These are phyloP conservation scores for Hemaris fuciformis DNA, from an alignment of 2,888 invertebrate genomes.

Conservation along the genomic window DNA sequence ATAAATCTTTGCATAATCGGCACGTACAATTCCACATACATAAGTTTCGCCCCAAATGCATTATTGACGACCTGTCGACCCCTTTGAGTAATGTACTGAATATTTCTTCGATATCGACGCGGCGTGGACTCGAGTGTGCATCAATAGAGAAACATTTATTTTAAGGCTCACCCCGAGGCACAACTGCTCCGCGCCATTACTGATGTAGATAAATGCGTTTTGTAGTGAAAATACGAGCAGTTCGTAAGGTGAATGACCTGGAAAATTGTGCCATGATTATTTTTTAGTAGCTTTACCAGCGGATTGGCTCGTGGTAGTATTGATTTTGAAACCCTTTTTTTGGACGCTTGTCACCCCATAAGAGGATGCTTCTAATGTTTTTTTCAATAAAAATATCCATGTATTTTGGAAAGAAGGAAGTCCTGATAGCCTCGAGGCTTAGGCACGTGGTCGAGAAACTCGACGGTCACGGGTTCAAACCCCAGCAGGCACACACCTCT, in stretches of 20 bases:
- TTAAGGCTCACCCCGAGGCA: neutral
- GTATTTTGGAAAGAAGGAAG: no score
- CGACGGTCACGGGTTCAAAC: no score
- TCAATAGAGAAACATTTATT: neutral
- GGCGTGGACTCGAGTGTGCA: neutral
- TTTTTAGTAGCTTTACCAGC: neutral
- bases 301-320: no score
- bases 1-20: neutral
- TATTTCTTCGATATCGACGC: neutral
- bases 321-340: no score
- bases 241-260: neutral
- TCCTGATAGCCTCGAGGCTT: no score
- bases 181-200: neutral
- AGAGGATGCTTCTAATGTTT: no score
- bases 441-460: no score
- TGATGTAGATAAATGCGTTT: neutral
- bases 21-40: neutral
- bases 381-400: no score
- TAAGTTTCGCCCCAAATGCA: conserved; percentile 1
- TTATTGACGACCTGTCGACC: neutral
- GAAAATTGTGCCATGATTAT: neutral
- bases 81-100: conserved; percentile 1
- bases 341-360: no score
- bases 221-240: neutral
- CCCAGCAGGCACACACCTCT: no score